Conservation (phyloP, 2,888 invertebrate species). For the Hirtodrosophila alboralis region DNA sequence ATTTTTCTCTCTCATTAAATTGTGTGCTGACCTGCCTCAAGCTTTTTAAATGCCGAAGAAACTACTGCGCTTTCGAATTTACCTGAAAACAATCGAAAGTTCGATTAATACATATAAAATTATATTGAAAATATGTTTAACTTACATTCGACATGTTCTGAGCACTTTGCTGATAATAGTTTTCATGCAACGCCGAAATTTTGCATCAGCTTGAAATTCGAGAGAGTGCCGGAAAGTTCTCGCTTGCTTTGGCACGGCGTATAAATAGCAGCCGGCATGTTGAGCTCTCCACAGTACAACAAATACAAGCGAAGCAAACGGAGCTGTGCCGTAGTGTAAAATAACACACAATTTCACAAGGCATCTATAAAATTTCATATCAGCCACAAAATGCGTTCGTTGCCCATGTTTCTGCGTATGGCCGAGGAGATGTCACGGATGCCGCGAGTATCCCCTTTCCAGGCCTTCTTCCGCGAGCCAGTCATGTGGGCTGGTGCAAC, state of each 20-base stretch:
- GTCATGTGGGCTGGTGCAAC: conserved; percentile 37
- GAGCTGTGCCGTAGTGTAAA: conserved; percentile 17
- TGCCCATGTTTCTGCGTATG: conserved; percentile 77
- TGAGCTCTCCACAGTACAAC: conserved; percentile 31
- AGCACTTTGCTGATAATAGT: conserved; percentile 5
- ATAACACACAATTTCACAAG: conserved; percentile 33
- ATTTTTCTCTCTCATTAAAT: conserved; percentile 2
- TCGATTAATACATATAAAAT: conserved; percentile 13
- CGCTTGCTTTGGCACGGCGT: conserved; percentile 5
- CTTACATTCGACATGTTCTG: neutral
- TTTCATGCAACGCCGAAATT: conserved; percentile 27
- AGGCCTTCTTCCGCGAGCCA: conserved; percentile 56
- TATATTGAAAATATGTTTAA: neutral
- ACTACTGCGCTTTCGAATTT: neutral
- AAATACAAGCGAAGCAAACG: conserved; percentile 10
- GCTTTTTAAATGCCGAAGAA: conserved; percentile 3
- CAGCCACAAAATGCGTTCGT: conserved; percentile 67
- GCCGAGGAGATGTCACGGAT: conserved; percentile 69
- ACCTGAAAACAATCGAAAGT: conserved; percentile 20
- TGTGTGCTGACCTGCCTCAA: conserved; percentile 36
- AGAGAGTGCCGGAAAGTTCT: conserved; percentile 53
- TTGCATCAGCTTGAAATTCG: conserved; percentile 53
- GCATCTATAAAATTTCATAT: conserved; percentile 7
- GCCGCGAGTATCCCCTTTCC: conserved; percentile 53
- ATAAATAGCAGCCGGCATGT: conserved; percentile 52